Percentiles rank a stretch among this genome's conserved stretches.
Conservation (phyloP, 2,113 vertebrate genomes). For the Atrichornis clamosus region DNA sequence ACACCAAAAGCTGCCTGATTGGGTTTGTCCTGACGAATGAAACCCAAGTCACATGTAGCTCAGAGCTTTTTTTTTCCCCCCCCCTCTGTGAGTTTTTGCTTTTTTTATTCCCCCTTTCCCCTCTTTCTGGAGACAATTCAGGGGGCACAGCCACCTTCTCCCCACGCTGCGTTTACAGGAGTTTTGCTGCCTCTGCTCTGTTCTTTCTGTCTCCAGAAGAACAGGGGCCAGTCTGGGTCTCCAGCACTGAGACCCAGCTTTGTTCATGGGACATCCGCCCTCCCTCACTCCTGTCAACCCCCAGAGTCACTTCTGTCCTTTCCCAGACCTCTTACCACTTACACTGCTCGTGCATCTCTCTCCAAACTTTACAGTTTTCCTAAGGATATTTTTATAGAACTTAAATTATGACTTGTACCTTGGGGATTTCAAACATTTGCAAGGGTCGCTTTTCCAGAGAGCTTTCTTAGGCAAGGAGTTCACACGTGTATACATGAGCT, state of each 20-base stretch:
- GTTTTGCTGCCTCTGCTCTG: background rate
- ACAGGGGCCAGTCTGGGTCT: background rate
- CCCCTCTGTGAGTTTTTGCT: background rate
- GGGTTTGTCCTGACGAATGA: background rate
- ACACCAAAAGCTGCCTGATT: background rate
- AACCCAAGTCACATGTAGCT: accelerated
- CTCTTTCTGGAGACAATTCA: background rate
- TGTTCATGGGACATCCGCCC: background rate
- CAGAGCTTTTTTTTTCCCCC: background rate
- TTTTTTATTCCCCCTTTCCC: background rate
- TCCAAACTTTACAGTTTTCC: background rate
- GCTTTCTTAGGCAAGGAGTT: background rate
- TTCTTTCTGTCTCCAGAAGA: background rate
- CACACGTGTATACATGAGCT: accelerated
- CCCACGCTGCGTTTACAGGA: background rate
- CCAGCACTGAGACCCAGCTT: background rate
- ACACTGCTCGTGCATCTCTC: background rate
- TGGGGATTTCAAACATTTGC: background rate
- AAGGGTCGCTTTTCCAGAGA: background rate
- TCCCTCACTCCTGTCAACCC: background rate
- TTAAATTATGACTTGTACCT: background rate
- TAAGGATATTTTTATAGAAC: background rate
- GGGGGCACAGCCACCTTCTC: background rate
- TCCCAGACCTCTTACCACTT: background rate
- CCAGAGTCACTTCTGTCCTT: background rate